Conservation (phyloP, 2,888 invertebrate genomes). For the Lordiphosa andalusiaca region DNA sequence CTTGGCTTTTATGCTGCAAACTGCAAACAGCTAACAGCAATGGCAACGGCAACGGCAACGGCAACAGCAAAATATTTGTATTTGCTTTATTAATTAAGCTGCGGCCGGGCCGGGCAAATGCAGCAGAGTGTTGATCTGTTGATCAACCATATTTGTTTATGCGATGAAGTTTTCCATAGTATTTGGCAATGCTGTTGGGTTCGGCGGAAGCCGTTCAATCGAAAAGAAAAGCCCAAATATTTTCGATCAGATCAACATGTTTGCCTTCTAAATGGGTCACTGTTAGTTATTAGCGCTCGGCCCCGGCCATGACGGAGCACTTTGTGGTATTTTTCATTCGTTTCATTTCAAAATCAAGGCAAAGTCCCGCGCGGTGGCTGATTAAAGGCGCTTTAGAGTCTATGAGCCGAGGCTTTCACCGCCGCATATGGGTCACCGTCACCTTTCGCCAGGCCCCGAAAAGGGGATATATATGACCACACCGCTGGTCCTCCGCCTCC, state of each 20-base stretch:
- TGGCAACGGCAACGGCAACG: conserved; percentile 56
- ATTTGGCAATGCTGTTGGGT: conserved; percentile 59
- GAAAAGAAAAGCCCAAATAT: conserved; percentile 28
- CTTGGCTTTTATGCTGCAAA: conserved; percentile 46
- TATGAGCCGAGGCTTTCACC: conserved; percentile 54
- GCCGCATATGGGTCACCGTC: conserved; percentile 59
- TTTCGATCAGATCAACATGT: conserved; percentile 13
- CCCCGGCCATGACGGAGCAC: conserved; percentile 59
- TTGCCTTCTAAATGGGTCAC: conserved; percentile 54
- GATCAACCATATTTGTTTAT: conserved; percentile 53
- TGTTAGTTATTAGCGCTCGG: conserved; percentile 61
- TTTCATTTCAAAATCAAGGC: conserved; percentile 54
- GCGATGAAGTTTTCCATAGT: conserved; percentile 38
- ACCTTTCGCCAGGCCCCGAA: conserved; percentile 60
- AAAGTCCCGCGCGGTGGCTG: conserved; percentile 55
- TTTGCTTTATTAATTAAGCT: conserved; percentile 73
- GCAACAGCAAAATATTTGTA: conserved; percentile 69
- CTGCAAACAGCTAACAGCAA: conserved; percentile 54
- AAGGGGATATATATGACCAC: conserved; percentile 20
- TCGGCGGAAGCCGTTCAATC: conserved; percentile 9
- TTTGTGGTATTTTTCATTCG: conserved; percentile 53
- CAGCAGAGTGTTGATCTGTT: conserved; percentile 52
- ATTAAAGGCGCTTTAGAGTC: conserved; percentile 43
- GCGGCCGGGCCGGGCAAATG: conserved; percentile 9
- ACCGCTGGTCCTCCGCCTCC: neutral